Evolutionary conservation across 2,113 vertebrate species (phyloP).

Genomic region (Esox niger): DNA sequence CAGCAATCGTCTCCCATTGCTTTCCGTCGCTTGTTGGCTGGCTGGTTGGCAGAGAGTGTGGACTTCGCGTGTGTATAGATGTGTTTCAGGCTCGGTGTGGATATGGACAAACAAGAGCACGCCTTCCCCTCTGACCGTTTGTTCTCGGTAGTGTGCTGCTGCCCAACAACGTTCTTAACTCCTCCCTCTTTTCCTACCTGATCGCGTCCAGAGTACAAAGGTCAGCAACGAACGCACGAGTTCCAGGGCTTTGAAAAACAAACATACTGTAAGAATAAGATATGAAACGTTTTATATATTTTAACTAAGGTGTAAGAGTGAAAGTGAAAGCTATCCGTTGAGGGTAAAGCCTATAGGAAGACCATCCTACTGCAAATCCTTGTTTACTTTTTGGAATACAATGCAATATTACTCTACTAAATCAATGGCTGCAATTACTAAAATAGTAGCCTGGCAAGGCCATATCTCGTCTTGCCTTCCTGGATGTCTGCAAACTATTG

Average conservation of each 20-base stretch:
- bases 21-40: slow-evolving; percentile 12
- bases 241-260: neutral
- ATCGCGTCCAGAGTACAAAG: slow-evolving; percentile 57
- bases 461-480: no score
- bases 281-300: no score
- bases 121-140: slow-evolving; percentile 40
- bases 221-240: slow-evolving; percentile 46
- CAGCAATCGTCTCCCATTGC: slow-evolving; percentile 66
- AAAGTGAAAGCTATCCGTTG: no score
- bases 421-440: no score
- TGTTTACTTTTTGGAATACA: no score
- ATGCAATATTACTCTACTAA: no score
- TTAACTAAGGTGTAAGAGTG: no score
- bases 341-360: no score
- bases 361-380: no score
- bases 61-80: neutral
- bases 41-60: slow-evolving; percentile 13
- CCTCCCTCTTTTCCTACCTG: slow-evolving; percentile 58
- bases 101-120: neutral
- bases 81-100: neutral
- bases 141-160: slow-evolving; percentile 48
- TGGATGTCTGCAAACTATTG: no score
- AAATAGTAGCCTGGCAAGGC: no score
- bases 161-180: slow-evolving; percentile 35
- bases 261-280: no score